Evolutionary conservation across 30 jellyfish, hydroid and myxozoan genomes (phyloP).

Genomic region (Rhopilema esculentum): DNA sequence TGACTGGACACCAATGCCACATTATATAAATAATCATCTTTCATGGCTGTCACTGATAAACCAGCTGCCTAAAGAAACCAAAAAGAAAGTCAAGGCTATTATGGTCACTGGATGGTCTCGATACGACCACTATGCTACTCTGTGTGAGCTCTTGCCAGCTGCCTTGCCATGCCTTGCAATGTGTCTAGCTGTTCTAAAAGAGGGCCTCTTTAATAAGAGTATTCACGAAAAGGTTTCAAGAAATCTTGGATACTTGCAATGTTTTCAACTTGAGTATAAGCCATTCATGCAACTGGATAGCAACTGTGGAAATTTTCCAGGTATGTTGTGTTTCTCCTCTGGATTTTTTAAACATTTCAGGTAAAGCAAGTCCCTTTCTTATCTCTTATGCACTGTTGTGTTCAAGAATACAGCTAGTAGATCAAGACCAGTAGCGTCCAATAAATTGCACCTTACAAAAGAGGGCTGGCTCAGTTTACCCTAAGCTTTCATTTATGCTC

Average conservation of each 20-base stretch:
- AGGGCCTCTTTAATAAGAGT: constrained; percentile 63
- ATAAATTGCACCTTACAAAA: too few relatives aligned
- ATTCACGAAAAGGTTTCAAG: constrained; percentile 84
- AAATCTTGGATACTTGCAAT: constrained; percentile 80
- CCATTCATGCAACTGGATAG: constrained; percentile 75
- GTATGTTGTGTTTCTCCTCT: constrained; percentile 25
- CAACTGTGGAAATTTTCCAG: constrained; percentile 92
- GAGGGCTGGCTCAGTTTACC: too few relatives aligned
- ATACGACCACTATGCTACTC: constrained; percentile 86
- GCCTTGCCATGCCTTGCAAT: constrained; percentile 93
- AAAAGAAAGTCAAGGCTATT: constrained; percentile 62
- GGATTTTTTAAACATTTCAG: neutral
- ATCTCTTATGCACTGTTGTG: neutral
- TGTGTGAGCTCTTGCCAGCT: constrained; percentile 89
- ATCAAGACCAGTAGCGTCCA: too few relatives aligned
- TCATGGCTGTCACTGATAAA: constrained; percentile 78
- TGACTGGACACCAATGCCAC: constrained; percentile 89
- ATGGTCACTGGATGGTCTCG: constrained; percentile 97
- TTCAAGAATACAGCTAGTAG: too few relatives aligned
- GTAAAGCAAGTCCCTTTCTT: neutral
- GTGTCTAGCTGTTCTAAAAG: constrained; percentile 81
- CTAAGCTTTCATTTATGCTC: too few relatives aligned
- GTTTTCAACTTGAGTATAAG: constrained; percentile 75
- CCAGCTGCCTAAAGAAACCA: constrained; percentile 65
- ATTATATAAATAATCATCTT: constrained; percentile 83